Evolutionary conservation across 2,113 vertebrate species (phyloP), one percentile per base, ranked within the genome.

Genomic region (Passer montanus): DNA sequence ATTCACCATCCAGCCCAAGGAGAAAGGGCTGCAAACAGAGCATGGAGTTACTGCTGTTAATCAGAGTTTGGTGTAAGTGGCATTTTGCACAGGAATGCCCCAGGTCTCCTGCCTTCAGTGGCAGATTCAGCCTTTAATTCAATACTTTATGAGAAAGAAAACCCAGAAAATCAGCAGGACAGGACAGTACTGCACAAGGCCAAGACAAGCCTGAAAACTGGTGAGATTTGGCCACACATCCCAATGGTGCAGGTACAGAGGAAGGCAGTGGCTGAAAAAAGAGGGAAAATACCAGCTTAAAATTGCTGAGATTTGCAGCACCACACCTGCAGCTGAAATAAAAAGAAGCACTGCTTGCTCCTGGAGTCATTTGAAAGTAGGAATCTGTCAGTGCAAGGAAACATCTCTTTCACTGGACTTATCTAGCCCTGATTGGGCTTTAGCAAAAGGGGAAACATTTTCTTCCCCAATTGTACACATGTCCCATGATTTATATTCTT

Each of bases 401-500:
- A 46, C 47, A 24, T 72, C 72, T 92, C 78, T 69, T 80, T 84
- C 89, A 35, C 10, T 58, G 87, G 77, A 46, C 28, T 64, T 80
- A 70, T 52, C 80, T 41, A 13, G 46, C 74, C 27, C 41, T 74
- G 62, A n/a, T 27, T 80, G 78, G 85, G 22, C 81, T 58, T 87
- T n/a, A 75, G 43, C 53, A 83, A 92, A 89, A 46, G 69, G 67
- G 68, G 68, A 91, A 77, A 64, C 44, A 72, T 76, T 87, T 91
- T 55, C 80, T 75, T 84, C 35, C 73, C 39, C 82, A 73, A 44
- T 60, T 95, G 59, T 90, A 89, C 90, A 93, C 59, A 59, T 66
- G 90, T 76, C 41, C 63, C 53, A 59, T 85, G 96, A 96, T 97
- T 97, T 96, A 96, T 96, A 87, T 82, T 89, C 82, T 94, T 97